Evolutionary conservation across 1,140 invertebrate genomes (phyloP).

Genomic region (Lasioglossum albipes): DNA sequence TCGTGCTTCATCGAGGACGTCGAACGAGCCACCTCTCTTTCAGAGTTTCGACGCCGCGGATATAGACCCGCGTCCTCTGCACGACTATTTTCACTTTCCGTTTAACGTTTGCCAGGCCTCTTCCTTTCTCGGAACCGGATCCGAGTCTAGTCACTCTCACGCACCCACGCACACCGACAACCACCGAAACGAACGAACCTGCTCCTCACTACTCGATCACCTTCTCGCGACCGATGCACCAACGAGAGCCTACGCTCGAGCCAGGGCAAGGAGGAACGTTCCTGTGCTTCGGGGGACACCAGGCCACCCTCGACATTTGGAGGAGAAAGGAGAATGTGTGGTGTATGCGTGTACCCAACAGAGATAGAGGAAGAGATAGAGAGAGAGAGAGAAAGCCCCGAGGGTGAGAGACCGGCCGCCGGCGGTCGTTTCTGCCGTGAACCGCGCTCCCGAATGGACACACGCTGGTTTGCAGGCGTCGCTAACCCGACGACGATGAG

Average conservation of each 20-base stretch:
- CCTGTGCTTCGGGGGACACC: background rate
- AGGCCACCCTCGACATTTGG: conserved; percentile 5
- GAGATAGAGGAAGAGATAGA: too few species aligned
- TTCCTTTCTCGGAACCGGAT: too few species aligned
- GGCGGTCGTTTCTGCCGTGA: conserved; percentile 20
- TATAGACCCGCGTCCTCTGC: too few species aligned
- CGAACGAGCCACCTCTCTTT: too few species aligned
- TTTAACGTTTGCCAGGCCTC: too few species aligned
- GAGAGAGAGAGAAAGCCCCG: too few species aligned
- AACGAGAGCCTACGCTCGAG: background rate
- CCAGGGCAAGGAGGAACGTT: background rate
- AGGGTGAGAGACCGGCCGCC: background rate
- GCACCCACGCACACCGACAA: background rate
- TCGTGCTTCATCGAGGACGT: too few species aligned
- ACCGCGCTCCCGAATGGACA: conserved; percentile 51
- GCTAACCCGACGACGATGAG: conserved; percentile 57
- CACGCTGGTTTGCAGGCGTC: conserved; percentile 52
- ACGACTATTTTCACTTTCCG: too few species aligned
- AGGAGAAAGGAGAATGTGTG: background rate
- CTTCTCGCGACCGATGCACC: background rate
- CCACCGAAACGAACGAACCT: background rate
- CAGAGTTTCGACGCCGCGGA: too few species aligned
- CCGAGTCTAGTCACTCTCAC: background rate
- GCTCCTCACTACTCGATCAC: background rate
- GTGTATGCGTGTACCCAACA: too few species aligned